Conservation (phyloP, 2,797 vertebrate genomes). For the Eulemur rubriventer region DNA sequence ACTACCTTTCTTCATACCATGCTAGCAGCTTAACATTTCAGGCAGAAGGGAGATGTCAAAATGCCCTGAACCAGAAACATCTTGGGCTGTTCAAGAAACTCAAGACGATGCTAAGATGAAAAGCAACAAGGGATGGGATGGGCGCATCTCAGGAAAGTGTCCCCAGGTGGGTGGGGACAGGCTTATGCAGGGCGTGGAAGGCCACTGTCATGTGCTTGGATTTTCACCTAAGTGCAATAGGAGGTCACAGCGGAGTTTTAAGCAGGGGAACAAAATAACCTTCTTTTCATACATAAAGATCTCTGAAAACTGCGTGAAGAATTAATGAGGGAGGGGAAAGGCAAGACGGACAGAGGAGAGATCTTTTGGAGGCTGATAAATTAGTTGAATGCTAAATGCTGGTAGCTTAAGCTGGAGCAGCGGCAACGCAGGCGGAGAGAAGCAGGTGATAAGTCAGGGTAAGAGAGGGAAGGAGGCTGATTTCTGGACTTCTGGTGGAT, state of each 20-base stretch:
- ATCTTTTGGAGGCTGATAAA: not conserved
- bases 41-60: not conserved
- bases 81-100: not conserved
- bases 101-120: not conserved
- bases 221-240: not conserved
- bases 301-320: not conserved
- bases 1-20: not conserved
- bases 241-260: not conserved
- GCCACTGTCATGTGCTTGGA: not conserved
- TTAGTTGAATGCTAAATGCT: not conserved
- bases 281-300: not conserved
- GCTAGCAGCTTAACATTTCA: not conserved
- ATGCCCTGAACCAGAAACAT: not conserved
- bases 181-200: not conserved
- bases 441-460: not conserved
- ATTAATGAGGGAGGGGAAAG: not conserved
- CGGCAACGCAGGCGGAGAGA: not conserved
- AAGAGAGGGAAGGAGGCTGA: not conserved
- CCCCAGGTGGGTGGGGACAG: not conserved
- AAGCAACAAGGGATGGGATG: not conserved
- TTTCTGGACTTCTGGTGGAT: not conserved
- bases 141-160: fast-evolving
- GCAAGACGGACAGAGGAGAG: not conserved
- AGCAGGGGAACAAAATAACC: not conserved
- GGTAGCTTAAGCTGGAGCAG: not conserved